Base-by-base conservation (phyloP, 2,113 vertebrate genomes). In the Phaethornis superciliosus region DNA sequence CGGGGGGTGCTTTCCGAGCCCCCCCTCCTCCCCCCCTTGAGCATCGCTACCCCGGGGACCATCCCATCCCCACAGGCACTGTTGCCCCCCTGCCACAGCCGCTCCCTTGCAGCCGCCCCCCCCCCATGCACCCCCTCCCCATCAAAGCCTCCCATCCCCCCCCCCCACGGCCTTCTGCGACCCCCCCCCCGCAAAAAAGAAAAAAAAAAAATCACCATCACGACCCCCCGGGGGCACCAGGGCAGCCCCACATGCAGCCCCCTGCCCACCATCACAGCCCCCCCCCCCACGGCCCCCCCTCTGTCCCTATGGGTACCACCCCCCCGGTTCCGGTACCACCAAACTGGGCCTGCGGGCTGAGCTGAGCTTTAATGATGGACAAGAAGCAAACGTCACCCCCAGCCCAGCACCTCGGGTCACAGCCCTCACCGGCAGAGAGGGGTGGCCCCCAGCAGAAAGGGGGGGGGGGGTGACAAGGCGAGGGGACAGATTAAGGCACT, bases 361-460 rank as follows among this genome's bases (percentile, higher is more conserved):
- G 76, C 89, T 86, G 81, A 81, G 75, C 52, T 92, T 91, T 88
- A 94, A 88, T 91, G 83, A 55, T 1, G 62, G 82, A 27, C 8
- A 33, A 44, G 58, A 70, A 80, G 89, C 46, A 17, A 85, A 70
- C 3, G 18, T 5, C 24, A 33, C 58, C 63, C 52, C 51, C 15
- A 6, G 28, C 8, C 62, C 28, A 20, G 19, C 88, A 10, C 1
- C 35, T 47, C 55, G 4, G 55, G 86, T 15, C 82, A 3, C 63
- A 26, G 54, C 92, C 82, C 52, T 90, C 94, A 9, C 19, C 2
- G 11, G 55, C 2, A 16, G 56, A 17, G 5, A 40, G n/a, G 44
- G 44, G 44, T 44, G 44, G 44, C 44, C 44, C 14, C 44, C 44
- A 37, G 37, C 37, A 37, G n/a, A n/a, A n/a, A n/a, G n/a, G 42